Percentiles rank a stretch among this genome's conserved stretches.
These are phyloP conservation scores for Lates calcarifer DNA, from an alignment of 2,113 vertebrate genomes.

Conservation along the genomic window DNA sequence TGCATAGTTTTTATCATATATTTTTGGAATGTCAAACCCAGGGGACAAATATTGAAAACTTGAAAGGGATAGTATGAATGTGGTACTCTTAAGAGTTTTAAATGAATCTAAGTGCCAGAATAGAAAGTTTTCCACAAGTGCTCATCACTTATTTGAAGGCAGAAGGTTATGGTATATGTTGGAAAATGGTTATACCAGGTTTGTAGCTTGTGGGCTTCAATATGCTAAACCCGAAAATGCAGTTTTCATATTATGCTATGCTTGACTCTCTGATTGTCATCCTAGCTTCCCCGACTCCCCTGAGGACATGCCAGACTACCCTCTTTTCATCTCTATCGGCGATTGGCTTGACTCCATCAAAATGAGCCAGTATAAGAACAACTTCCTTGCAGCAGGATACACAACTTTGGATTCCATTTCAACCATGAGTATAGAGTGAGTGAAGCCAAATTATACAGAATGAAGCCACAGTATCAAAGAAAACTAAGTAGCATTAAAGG, in stretches of 20 bases:
- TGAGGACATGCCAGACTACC: slow-evolving; percentile 92
- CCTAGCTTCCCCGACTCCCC: slow-evolving; percentile 93
- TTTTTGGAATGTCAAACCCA: background rate
- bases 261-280: slow-evolving; percentile 31
- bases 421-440: slow-evolving; percentile 98
- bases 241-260: background rate
- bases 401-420: slow-evolving; percentile 97
- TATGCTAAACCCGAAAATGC: background rate
- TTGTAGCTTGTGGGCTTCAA: background rate
- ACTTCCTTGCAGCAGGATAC: slow-evolving; percentile 97
- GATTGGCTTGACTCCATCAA: slow-evolving; percentile 99
- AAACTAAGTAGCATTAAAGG: slow-evolving; percentile 11
- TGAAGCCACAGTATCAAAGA: slow-evolving; percentile 1
- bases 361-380: slow-evolving; percentile 99
- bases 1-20: background rate
- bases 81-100: background rate
- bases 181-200: background rate
- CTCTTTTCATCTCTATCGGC: slow-evolving; percentile 96
- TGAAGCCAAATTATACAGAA: slow-evolving; percentile 77
- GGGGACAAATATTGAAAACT: background rate
- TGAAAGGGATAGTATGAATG: background rate
- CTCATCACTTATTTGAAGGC: background rate
- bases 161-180: background rate
- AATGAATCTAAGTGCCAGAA: background rate
- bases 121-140: background rate